Conservation (phyloP, 2,888 invertebrate genomes). For the Xylocampa areola region DNA sequence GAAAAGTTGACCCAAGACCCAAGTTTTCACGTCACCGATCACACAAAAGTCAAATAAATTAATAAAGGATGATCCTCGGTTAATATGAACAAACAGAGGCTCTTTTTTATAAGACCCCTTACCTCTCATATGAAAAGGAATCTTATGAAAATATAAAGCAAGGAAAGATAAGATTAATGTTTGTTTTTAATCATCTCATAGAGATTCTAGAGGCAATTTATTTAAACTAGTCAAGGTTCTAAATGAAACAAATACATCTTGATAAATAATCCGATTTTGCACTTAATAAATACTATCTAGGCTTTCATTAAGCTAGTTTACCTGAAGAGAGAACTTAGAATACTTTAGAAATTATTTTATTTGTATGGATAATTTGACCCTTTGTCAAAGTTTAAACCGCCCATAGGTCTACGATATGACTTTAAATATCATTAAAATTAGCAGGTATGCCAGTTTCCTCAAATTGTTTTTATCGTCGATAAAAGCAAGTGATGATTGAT, state of each 20-base stretch:
- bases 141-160: constrained; percentile 24
- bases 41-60: constrained; percentile 50
- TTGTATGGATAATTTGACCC: too few relatives aligned
- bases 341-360: too few relatives aligned
- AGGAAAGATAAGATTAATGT: constrained; percentile 34
- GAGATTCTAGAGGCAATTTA: constrained; percentile 29
- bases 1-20: constrained; percentile 37
- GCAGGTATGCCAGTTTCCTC: too few relatives aligned
- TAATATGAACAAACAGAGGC: constrained; percentile 16
- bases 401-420: too few relatives aligned
- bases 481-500: too few relatives aligned
- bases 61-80: constrained; percentile 33
- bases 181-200: constrained; percentile 31
- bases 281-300: neutral
- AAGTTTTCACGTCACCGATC: constrained; percentile 49
- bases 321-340: too few relatives aligned
- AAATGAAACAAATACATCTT: constrained; percentile 17
- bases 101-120: constrained; percentile 20
- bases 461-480: too few relatives aligned
- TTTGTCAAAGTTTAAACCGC: too few relatives aligned
- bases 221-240: constrained; percentile 31
- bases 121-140: constrained; percentile 17
- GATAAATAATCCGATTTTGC: constrained; percentile 7
- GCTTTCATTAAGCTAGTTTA: neutral
- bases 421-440: too few relatives aligned